Percentiles rank a stretch among this genome's conserved stretches.
phyloP scores from a whole-genome alignment of 2,113 vertebrate genomes.

The Psilopogon haemacephalus region DNA sequence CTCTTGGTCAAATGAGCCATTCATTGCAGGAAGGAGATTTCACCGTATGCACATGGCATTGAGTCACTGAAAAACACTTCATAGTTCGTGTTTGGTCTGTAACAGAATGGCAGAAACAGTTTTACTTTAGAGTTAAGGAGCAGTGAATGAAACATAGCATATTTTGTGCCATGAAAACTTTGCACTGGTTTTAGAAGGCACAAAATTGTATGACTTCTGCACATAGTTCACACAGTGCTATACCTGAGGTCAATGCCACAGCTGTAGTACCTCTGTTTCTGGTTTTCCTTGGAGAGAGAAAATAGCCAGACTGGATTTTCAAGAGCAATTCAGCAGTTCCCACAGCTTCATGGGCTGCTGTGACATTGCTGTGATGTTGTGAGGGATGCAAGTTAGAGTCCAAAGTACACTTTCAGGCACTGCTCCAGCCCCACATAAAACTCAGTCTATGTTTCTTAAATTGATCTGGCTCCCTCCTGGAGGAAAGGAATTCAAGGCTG shows the following conservation, averaged over 20 bases:
- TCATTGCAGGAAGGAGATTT: background rate
- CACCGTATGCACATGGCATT: accelerated
- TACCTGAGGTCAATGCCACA: accelerated
- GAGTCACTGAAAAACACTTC: background rate
- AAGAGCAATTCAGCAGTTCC: background rate
- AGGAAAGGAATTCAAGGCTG: background rate
- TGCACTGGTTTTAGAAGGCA: background rate
- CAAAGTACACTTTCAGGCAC: background rate
- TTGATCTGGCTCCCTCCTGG: background rate
- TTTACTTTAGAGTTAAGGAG: background rate
- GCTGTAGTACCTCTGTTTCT: accelerated
- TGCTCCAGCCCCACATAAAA: background rate
- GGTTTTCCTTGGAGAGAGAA: background rate
- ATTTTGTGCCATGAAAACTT: background rate
- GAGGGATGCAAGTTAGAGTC: background rate
- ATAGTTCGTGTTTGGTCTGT: background rate
- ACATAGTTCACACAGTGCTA: accelerated
- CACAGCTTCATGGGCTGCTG: background rate
- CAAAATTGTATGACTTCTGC: background rate
- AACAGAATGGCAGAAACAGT: background rate
- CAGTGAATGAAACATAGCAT: background rate
- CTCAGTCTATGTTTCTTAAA: background rate
- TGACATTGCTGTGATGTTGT: background rate
- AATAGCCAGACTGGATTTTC: background rate
- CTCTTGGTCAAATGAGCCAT: background rate